Evolutionary conservation across 2,888 invertebrate species (phyloP), one percentile per base, ranked within the genome.

Genomic region (Harmothoe impar): DNA sequence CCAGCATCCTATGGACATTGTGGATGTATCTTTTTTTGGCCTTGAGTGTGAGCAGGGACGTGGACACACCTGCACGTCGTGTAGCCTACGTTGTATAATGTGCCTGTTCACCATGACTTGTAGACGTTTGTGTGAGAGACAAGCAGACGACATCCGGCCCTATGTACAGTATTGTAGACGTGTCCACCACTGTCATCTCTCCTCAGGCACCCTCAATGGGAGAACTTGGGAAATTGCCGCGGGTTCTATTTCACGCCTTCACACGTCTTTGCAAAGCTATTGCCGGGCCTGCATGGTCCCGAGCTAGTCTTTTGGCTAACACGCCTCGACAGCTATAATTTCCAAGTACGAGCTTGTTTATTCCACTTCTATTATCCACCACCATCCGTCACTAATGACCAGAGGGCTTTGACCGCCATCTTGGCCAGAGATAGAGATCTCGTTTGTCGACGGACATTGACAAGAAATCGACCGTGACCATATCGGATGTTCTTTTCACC

Each of bases 401-500:
- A 81, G 35, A 23, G 33, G 43, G 35, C n/a, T 33, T 35, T 33
- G 81, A 12, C 81, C 35, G 20, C 31, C 15, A 17, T 17, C 10
- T 33, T 7, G 81, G 33, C 33, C 81, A 33, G 35, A 81, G 81
- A 81, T 81, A 81, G 81, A 81, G 81, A 81, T 81, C 81, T 81
- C 81, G 81, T 43, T 43, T 81, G 81, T 81, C 81, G 81, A 31
- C 15, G 33, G 81, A 81, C 81, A 81, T 81, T 81, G 81, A 81
- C 81, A 35, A 81, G 81, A 81, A 81, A 81, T 81, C 81, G 81
- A 81, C 7, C 81, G 81, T 81, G 81, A 81, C 81, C 43, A 43
- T 81, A 81, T 81, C 81, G 81, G 81, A 81, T 81, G 81, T 33
- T 81, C 81, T 81, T 81, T 81, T 81, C 81, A 81, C n/a, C 81